Base-by-base conservation (phyloP, 2,888 invertebrate genomes). In the Magallana nippona region DNA sequence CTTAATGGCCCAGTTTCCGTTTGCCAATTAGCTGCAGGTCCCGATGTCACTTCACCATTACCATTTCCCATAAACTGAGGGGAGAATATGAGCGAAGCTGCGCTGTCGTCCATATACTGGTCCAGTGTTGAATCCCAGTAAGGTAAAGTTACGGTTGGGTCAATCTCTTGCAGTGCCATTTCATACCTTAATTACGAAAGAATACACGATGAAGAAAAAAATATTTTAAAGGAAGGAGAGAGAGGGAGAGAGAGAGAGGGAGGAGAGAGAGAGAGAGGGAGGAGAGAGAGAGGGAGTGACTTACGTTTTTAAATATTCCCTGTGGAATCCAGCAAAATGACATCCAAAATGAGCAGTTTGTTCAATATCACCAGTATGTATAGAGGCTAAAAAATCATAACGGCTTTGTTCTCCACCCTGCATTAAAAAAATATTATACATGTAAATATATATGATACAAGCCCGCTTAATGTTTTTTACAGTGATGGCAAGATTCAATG, bases 41-140 rank as follows among this genome's bases (percentile, higher is more conserved):
- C 92, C 0, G 82, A 79, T 10, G 82, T 84, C 0, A 89, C 91
- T 2, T 86, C 86, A 1, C 91, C 92, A 8, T 90, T 60, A 15
- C 89, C 87, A 15, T 83, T 87, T 1, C 91, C 91, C 58, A 90
- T 63, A 56, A 91, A 89, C 1, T 87, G 87, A 0, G 86, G 81
- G n/a, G 87, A 85, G 85, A 89, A 92, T 55, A 92, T 58, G n/a
- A 88, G 86, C 2, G 92, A 91, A 0, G 82, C n/a, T 1, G 90
- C 85, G 55, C 85, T 82, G 10, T 85, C 85, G 10, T 86, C 88
- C 87, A 89, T 87, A 22, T 84, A 57, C 8, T 82, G 82, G 63
- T 91, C 91, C 11, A 91, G 80, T 5, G 87, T 84, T 10, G 88
- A 88, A 84, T 91, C 91, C 91, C 91, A 91, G 87, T 90, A 92